phyloP scores from a whole-genome alignment of 2,888 invertebrate species.

The Callinectes sapidus region DNA sequence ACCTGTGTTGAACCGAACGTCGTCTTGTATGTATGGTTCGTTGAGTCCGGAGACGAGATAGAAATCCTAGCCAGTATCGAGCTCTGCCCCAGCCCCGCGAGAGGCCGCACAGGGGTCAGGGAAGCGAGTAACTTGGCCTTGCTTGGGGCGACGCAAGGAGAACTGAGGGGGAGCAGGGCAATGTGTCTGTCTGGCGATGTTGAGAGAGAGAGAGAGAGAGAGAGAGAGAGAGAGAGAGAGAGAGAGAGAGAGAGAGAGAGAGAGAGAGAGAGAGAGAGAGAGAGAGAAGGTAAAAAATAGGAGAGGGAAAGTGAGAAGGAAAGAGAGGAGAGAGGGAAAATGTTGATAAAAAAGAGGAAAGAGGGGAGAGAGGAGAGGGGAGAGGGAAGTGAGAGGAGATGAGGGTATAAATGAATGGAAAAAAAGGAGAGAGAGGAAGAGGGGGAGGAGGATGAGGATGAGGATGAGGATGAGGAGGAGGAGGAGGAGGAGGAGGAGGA shows the following conservation, averaged over 20 bases:
- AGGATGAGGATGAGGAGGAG: no score
- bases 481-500: no score
- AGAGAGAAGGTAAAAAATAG: no score
- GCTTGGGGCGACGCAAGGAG: not conserved
- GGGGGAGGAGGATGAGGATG: no score
- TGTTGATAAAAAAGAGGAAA: no score
- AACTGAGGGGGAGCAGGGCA: not conserved
- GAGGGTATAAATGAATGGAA: no score
- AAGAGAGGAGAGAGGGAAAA: no score
- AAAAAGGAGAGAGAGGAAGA: no score
- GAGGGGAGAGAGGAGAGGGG: no score
- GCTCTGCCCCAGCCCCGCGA: not conserved
- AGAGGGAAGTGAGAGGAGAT: no score
- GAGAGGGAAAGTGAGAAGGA: no score
- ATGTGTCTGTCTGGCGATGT: no score
- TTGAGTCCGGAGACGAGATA: not conserved
- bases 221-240: not conserved
- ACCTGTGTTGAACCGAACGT: not conserved
- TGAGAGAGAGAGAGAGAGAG: not conserved
- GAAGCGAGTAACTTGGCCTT: conserved; percentile 29
- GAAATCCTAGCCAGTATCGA: not conserved
- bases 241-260: conserved; percentile 22
- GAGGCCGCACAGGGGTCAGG: not conserved
- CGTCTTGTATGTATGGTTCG: not conserved
- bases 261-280: conserved; percentile 43